Percentiles rank a stretch among this genome's conserved stretches.
Conservation (phyloP, 2,797 vertebrate genomes). For the Delichon dasypus region DNA sequence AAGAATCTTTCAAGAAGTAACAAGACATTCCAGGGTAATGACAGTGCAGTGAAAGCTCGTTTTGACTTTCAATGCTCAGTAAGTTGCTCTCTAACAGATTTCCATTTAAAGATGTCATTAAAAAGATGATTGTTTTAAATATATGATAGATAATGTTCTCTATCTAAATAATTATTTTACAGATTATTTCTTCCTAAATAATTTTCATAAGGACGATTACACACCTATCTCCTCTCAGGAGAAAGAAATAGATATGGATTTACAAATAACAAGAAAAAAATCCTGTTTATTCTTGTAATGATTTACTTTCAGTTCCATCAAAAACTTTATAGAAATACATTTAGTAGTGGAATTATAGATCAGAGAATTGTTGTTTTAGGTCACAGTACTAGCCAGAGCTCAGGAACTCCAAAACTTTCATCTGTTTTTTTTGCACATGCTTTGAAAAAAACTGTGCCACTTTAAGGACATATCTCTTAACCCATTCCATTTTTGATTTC, state of each 20-base stretch:
- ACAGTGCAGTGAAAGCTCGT: background rate
- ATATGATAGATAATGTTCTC: background rate
- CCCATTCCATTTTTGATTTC: background rate
- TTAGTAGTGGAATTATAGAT: background rate
- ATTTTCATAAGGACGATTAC: background rate
- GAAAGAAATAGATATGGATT: background rate
- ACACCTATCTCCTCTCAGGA: background rate
- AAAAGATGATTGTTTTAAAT: background rate
- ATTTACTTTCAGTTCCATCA: background rate
- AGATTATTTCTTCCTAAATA: background rate
- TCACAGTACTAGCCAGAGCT: background rate
- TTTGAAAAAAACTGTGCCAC: background rate
- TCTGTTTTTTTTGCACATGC: background rate
- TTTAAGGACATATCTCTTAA: background rate
- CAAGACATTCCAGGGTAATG: background rate
- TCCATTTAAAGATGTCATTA: background rate
- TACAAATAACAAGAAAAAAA: background rate
- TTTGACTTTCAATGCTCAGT: background rate
- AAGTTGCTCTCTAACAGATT: background rate
- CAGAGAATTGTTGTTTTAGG: background rate
- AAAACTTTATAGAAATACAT: background rate
- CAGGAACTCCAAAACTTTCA: background rate
- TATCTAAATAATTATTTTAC: background rate
- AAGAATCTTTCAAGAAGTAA: background rate
- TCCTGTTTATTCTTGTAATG: background rate